Evolutionary conservation across 2,797 vertebrate species (phyloP).

Genomic region (Malacoraja senta): DNA sequence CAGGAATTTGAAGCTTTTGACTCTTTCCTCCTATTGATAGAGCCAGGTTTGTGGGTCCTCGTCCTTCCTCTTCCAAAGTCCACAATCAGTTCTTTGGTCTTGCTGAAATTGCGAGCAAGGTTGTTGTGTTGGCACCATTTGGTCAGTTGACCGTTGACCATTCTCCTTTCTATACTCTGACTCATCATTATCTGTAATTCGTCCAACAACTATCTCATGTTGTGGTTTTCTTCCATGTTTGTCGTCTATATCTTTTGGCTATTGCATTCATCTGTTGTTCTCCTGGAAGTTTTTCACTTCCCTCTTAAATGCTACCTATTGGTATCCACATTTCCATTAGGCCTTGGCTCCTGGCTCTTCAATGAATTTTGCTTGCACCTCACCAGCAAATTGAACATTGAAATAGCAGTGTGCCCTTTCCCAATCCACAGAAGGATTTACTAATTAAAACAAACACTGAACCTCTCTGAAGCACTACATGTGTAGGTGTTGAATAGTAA

Average conservation of each 20-base stretch:
- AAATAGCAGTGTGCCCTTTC: neutral
- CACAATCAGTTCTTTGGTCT: no score
- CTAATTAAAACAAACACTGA: neutral
- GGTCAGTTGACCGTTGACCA: no score
- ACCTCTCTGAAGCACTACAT: slow-evolving; percentile 11
- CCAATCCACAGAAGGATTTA: neutral
- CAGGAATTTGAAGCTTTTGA: no score
- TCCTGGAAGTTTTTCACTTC: neutral
- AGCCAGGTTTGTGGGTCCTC: no score
- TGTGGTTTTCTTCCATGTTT: neutral
- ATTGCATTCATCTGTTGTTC: neutral
- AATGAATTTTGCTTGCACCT: neutral
- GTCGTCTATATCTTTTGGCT: neutral
- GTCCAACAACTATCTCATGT: neutral
- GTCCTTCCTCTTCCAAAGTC: no score
- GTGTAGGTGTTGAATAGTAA: slow-evolving; percentile 33
- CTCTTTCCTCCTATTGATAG: no score
- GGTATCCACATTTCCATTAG: neutral
- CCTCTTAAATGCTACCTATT: neutral
- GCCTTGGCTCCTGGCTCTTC: neutral
- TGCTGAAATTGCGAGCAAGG: no score
- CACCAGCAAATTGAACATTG: neutral
- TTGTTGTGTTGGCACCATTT: no score
- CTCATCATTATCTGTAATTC: no score
- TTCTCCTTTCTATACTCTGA: no score